Conservation (phyloP, 2,888 invertebrate genomes). For the Apamea monoglypha region DNA sequence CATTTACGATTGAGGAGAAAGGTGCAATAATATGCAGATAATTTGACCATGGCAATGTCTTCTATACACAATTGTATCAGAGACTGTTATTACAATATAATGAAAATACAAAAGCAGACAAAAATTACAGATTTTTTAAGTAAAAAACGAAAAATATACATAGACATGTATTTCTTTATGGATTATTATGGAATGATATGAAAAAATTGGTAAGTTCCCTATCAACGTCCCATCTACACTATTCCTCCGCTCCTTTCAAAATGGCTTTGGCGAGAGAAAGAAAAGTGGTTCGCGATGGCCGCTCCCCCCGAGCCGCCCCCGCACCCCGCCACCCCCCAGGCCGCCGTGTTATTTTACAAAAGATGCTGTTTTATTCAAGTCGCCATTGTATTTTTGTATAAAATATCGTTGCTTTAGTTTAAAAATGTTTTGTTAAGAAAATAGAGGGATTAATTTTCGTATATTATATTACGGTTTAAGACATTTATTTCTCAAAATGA, state of each 20-base stretch:
- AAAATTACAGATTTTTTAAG: too few species aligned
- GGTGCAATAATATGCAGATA: too few species aligned
- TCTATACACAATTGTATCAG: too few species aligned
- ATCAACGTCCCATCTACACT: slow-evolving; percentile 68
- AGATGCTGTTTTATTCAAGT: slow-evolving; percentile 83
- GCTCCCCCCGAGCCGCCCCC: slow-evolving; percentile 54
- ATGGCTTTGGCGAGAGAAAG: slow-evolving; percentile 83
- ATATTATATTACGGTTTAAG: too few species aligned
- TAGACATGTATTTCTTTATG: too few species aligned
- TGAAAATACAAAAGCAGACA: too few species aligned
- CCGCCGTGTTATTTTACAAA: slow-evolving; percentile 79
- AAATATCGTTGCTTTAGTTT: slow-evolving; percentile 60
- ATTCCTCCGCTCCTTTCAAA: slow-evolving; percentile 71
- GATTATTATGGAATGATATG: too few species aligned
- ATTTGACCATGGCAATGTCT: too few species aligned
- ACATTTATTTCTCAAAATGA: too few species aligned
- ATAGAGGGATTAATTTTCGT: slow-evolving; percentile 11
- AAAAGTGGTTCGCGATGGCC: slow-evolving; percentile 82
- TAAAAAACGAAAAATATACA: too few species aligned
- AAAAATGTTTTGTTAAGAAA: slow-evolving; percentile 54
- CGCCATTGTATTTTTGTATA: slow-evolving; percentile 81
- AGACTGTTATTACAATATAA: too few species aligned
- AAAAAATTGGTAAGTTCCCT: neutral
- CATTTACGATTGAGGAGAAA: too few species aligned
- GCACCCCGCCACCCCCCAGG: slow-evolving; percentile 55